Conservation (phyloP, 2,888 invertebrate genomes). For the Cordylochernes scorpioides region DNA sequence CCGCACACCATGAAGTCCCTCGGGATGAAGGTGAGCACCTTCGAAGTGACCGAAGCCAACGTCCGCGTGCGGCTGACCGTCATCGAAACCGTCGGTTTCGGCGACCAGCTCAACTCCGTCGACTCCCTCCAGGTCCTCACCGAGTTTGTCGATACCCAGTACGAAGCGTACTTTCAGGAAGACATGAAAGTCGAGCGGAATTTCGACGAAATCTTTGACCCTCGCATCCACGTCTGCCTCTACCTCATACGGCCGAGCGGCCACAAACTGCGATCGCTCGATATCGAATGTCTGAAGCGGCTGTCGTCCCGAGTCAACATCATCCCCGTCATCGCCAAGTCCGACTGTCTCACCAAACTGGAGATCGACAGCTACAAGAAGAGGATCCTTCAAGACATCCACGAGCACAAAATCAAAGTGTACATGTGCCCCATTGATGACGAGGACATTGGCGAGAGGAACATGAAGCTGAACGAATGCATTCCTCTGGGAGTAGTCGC, state of each 20-base stretch:
- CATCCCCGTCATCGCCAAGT: too few species aligned
- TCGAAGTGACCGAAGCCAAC: conserved; percentile 69
- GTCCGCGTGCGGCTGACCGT: conserved; percentile 76
- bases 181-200: conserved; percentile 89
- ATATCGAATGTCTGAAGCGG: too few species aligned
- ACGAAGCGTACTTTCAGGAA: conserved; percentile 79
- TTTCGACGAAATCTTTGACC: conserved; percentile 68
- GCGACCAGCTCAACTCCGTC: conserved; percentile 97
- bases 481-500: too few species aligned
- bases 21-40: too few species aligned
- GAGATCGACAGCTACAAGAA: too few species aligned
- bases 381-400: too few species aligned
- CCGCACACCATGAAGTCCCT: too few species aligned
- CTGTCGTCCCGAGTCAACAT: too few species aligned
- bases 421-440: too few species aligned
- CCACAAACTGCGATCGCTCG: conserved; percentile 61
- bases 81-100: conserved; percentile 96
- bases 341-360: too few species aligned
- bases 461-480: too few species aligned
- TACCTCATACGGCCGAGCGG: conserved; percentile 96
- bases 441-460: conserved; percentile 69
- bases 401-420: too few species aligned
- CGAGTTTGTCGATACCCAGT: conserved; percentile 91
- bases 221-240: conserved; percentile 77
- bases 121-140: conserved; percentile 92